These are phyloP conservation scores for Gasteruption jaculator DNA, from an alignment of 2,888 invertebrate species.

Conservation along the genomic window DNA sequence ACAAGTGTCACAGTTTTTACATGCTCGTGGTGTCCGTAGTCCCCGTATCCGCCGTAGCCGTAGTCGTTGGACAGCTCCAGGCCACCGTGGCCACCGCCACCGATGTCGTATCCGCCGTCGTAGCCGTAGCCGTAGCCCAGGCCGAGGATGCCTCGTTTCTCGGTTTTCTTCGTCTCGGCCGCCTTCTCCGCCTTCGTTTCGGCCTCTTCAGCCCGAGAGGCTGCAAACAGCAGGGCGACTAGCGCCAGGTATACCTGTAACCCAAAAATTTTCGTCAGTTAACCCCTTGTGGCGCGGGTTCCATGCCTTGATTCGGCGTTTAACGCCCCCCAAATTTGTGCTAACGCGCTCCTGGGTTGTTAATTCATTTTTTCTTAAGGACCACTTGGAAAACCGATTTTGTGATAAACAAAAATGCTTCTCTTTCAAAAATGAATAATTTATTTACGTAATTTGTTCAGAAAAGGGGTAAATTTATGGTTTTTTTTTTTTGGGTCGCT, in stretches of 20 bases:
- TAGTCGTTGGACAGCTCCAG: conserved; percentile 29
- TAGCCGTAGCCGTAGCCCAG: conserved; percentile 80
- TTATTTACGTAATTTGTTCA: too few species aligned
- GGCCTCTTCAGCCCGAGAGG: conserved; percentile 63
- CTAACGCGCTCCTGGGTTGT: too few species aligned
- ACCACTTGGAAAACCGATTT: too few species aligned
- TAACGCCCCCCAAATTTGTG: too few species aligned
- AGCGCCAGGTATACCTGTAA: conserved; percentile 68
- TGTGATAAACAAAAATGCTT: too few species aligned
- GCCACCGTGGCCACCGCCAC: conserved; percentile 52
- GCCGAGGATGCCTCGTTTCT: conserved; percentile 75
- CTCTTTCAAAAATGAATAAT: too few species aligned
- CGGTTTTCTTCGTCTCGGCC: conserved; percentile 61
- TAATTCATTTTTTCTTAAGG: too few species aligned
- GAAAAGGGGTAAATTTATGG: too few species aligned
- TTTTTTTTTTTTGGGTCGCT: too few species aligned
- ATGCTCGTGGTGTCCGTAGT: conserved; percentile 54
- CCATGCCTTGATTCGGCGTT: too few species aligned
- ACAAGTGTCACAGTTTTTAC: conserved; percentile 64
- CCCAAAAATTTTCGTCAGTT: neutral
- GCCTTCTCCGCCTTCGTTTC: conserved; percentile 48
- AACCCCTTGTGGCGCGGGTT: neutral
- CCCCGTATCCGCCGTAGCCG: conserved; percentile 52
- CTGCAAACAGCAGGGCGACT: conserved; percentile 68
- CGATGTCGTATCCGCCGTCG: conserved; percentile 72